Conservation (phyloP, 2,888 invertebrate species). For the Acanthosoma haemorrhoidale region DNA sequence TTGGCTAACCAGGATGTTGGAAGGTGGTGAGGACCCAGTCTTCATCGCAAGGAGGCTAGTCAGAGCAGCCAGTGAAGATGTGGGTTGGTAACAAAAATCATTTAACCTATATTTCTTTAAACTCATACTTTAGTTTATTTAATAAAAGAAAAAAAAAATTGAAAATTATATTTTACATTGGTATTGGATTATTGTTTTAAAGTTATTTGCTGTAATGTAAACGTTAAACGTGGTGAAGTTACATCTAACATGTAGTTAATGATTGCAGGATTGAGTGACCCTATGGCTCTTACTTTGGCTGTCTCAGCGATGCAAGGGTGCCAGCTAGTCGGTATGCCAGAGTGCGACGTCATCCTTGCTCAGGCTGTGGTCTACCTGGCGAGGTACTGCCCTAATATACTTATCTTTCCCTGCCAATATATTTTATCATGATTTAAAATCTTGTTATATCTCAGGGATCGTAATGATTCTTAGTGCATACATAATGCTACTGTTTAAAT, state of each 20-base stretch:
- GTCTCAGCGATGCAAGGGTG: constrained; percentile 72
- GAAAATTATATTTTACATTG: not conserved
- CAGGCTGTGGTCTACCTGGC: constrained; percentile 73
- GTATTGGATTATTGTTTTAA: too few species aligned
- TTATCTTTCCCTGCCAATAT: too few species aligned
- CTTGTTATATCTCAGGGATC: too few species aligned
- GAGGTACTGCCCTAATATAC: constrained; percentile 41
- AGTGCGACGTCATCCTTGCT: constrained; percentile 69
- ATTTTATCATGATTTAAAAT: too few species aligned
- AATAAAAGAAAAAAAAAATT: not conserved
- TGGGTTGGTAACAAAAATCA: constrained; percentile 52
- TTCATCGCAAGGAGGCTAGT: constrained; percentile 71
- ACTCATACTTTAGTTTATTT: too few species aligned
- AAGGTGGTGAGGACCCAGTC: constrained; percentile 73
- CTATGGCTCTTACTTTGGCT: constrained; percentile 60
- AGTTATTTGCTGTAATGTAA: too few species aligned
- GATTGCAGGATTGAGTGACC: constrained; percentile 59
- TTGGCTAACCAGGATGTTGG: constrained; percentile 73
- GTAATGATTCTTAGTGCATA: too few species aligned
- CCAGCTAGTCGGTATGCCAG: constrained; percentile 75
- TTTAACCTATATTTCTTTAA: not conserved
- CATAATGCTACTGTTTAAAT: too few species aligned
- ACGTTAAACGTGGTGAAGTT: too few species aligned
- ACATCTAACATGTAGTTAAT: too few species aligned
- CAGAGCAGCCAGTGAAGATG: constrained; percentile 69